Evolutionary conservation across 2,888 invertebrate genomes (phyloP), one percentile per base, ranked within the genome.

Genomic region (Lithosia quadra): DNA sequence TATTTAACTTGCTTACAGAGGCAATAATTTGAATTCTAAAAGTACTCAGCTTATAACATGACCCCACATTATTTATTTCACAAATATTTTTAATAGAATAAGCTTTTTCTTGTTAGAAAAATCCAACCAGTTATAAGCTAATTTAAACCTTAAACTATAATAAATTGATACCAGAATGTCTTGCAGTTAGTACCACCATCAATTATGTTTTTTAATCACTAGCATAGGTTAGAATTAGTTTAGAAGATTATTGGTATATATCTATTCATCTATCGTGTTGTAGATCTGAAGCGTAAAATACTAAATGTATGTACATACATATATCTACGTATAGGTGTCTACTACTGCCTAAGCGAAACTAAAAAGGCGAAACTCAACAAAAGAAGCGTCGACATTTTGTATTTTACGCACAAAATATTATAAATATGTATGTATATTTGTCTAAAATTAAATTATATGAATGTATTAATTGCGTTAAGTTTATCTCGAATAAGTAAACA

Each of bases 211-310:
- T n/a, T 81, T 79, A 80, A 75, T 76, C 65, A 84, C 90, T 92
- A 91, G 91, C 91, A 92, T 91, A 91, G 15, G 75, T 77, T 87
- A 86, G 79, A 87, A 88, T 91, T 90, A 90, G 85, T 86, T 74
- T 67, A 79, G 79, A 79, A 85, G 79, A 80, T 81, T 79, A 81
- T 65, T 67, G 67, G 62, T 68, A 39, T 69, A 65, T 71, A 59
- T 67, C 63, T 22, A 59, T 63, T 61, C 28, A 3, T 58, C 33
- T 33, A 58, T 28, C 15, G 15, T 28, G 28, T 56, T 58, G 18
- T 59, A 58, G 24, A 75, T 68, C 77, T 72, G 49, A 87, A 86
- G 89, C 89, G 88, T 88, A 90, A 88, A 89, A 88, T 89, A 90
- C 89, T 87, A 86, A 89, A 89, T 88, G 87, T 81, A 71, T 77